Evolutionary conservation across 2,797 vertebrate genomes (phyloP).

Genomic region (Synaphobranchus kaupii): DNA sequence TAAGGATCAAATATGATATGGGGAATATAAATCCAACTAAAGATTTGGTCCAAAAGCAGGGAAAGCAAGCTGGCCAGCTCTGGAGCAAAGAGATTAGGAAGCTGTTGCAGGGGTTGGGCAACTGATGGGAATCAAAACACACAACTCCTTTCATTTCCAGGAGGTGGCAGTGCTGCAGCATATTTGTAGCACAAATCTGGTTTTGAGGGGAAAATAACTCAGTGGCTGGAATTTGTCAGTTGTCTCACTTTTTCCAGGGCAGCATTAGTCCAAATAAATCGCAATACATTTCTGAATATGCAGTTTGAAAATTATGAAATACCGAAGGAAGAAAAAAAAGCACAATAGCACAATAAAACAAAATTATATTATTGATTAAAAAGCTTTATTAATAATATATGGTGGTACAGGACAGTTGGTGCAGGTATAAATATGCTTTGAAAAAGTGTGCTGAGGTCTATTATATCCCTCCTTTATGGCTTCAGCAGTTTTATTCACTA

Average conservation of each 20-base stretch:
- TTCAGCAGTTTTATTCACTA: neutral
- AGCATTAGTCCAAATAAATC: neutral
- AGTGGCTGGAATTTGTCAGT: neutral
- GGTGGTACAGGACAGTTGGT: neutral
- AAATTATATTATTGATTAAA: neutral
- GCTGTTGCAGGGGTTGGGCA: neutral
- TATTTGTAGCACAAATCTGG: slow-evolving; percentile 37
- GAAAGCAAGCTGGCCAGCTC: slow-evolving; percentile 8
- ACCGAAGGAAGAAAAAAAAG: neutral
- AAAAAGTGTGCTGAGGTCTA: neutral
- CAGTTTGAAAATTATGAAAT: neutral
- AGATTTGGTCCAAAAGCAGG: neutral
- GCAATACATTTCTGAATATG: neutral
- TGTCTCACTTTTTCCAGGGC: neutral
- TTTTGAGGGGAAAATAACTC: slow-evolving; percentile 37
- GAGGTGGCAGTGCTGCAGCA: slow-evolving; percentile 71
- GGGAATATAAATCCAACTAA: neutral
- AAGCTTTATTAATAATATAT: neutral
- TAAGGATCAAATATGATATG: neutral
- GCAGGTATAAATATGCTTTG: neutral
- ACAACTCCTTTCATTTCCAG: slow-evolving; percentile 53
- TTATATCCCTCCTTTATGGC: neutral
- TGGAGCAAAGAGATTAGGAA: neutral
- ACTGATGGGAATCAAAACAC: neutral
- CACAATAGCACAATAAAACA: neutral